Percentiles rank a stretch among this genome's conserved stretches.
Evolutionary conservation across 2,113 vertebrate species (phyloP).

Genomic region (Apteryx owenii): DNA sequence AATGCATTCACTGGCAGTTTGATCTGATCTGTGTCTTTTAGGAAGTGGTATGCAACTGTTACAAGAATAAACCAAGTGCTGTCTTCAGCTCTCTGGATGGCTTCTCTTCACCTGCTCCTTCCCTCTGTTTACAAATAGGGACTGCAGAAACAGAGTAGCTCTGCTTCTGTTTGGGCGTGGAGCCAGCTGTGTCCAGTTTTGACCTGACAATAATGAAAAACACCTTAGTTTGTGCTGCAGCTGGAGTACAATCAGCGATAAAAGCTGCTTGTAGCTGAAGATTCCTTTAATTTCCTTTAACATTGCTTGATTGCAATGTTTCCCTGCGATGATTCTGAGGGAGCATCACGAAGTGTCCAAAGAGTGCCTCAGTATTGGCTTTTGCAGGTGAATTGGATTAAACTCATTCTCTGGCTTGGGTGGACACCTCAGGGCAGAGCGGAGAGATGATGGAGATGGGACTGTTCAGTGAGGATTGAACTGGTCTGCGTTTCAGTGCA

Average conservation of each 20-base stretch:
- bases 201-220: not conserved
- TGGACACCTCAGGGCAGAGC: not conserved
- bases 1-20: not conserved
- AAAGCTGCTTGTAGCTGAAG: not conserved
- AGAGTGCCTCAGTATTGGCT: not conserved
- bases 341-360: not conserved
- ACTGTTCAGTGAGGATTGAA: not conserved
- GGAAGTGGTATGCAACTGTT: rapidly evolving
- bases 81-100: not conserved
- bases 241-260: not conserved
- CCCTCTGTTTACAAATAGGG: not conserved
- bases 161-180: not conserved
- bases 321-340: not conserved
- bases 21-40: not conserved
- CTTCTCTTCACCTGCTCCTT: not conserved
- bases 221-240: not conserved
- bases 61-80: not conserved
- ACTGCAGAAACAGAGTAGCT: not conserved
- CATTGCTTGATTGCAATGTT: not conserved
- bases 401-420: not conserved
- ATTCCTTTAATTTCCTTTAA: not conserved
- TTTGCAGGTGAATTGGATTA: not conserved
- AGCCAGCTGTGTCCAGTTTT: not conserved
- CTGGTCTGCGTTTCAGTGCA: not conserved
- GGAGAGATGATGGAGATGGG: not conserved